Base-by-base conservation (phyloP, 2,797 vertebrate species). In the Nothura maculosa region DNA sequence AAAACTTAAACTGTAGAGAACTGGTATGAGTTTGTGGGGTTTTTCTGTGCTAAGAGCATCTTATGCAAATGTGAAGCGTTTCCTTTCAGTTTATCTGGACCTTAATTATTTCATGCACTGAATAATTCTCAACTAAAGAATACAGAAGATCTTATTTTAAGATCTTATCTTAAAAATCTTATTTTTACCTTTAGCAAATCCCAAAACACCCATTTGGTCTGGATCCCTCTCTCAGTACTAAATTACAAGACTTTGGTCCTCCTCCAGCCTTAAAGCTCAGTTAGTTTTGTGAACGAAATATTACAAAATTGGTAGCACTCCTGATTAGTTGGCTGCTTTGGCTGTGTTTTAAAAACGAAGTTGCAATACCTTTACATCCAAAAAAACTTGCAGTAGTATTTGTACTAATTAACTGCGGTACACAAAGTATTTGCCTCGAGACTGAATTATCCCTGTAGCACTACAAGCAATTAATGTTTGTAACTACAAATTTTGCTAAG, bases 391-490 rank as follows among this genome's bases (percentile, higher is more conserved):
- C 8, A 60, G 50, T 66, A 85, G 54, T 81, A 55, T 43, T 84
- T 87, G 28, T 60, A 55, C 19, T 74, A 83, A 73, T 73, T 84
- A 84, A 79, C 9, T 80, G 52, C 40, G 81, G 55, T 50, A 95
- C 64, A 85, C 22, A 91, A 85, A 93, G 79, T 73, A 87, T 62
- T 86, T 69, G 25, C n/a, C 50, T 79, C 73, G 14, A 61, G 88
- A 36, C 32, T 42, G 87, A 88, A 89, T 87, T 67, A 57, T 38
- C 58, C 80, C 90, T 90, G 62, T 73, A 85, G 73, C 55, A n/a
- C 8, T 91, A 88, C 54, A 79, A 88, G 76, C 21, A 89, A 63
- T 81, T 95, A 94, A 75, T 52, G 67, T 72, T 87, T 85, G 76
- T 68, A 92, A 90, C 77, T 89, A 87, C 27, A 67, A 63, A 52